Percentiles rank a stretch among this genome's conserved stretches.
Conservation (phyloP, 2,888 invertebrate genomes). For the Horisme vitalbata region DNA sequence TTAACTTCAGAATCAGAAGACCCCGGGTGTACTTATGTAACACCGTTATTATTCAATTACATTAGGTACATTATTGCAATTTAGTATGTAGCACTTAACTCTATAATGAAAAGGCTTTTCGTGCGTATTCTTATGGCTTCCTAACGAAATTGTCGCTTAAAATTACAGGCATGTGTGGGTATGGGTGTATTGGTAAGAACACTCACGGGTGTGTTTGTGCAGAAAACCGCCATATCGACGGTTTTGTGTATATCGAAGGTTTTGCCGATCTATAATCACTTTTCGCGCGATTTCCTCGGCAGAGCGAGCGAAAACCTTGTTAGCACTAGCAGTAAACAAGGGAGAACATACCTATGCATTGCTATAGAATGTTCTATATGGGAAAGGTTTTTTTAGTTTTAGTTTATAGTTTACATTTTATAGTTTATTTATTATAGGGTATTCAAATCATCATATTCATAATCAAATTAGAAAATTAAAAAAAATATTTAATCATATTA, state of each 20-base stretch:
- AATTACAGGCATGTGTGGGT: conserved; percentile 35
- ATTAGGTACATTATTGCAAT: conserved; percentile 12
- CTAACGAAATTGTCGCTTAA: conserved; percentile 69
- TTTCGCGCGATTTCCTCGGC: conserved; percentile 70
- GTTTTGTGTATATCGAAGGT: conserved; percentile 60
- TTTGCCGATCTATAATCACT: conserved; percentile 74
- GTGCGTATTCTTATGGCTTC: conserved; percentile 67
- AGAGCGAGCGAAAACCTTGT: conserved; percentile 57
- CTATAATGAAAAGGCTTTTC: conserved; percentile 41
- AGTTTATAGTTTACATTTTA: too few species aligned
- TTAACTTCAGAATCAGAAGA: not conserved
- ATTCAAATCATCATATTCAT: too few species aligned
- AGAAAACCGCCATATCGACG: conserved; percentile 37
- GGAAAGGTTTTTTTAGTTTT: too few species aligned
- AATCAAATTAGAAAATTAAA: too few species aligned
- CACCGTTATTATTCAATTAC: conserved; percentile 6
- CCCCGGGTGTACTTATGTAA: not conserved
- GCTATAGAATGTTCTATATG: too few species aligned
- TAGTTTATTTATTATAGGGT: too few species aligned
- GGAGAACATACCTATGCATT: not conserved
- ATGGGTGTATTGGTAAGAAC: conserved; percentile 27
- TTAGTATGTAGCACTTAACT: conserved; percentile 35
- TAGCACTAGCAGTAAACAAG: conserved; percentile 45
- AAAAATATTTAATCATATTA: too few species aligned
- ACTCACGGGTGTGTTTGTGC: conserved; percentile 14